Percentiles rank a stretch among this genome's conserved stretches.
These are phyloP conservation scores for Falco peregrinus DNA, from an alignment of 2,797 vertebrate genomes.

Conservation along the genomic window DNA sequence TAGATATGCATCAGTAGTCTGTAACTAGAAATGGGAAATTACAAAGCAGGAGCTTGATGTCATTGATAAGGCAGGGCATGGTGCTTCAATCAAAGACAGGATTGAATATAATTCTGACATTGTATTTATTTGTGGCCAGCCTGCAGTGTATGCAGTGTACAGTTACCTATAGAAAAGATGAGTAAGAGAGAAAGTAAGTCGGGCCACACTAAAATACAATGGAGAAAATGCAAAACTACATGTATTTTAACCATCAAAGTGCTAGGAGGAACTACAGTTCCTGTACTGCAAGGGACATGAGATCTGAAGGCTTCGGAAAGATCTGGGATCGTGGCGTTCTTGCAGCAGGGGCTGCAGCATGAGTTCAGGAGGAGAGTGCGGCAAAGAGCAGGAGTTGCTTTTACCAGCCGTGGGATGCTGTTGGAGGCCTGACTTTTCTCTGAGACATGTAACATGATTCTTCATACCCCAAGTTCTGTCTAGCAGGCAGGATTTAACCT, in stretches of 20 bases:
- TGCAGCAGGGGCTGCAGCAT: not conserved
- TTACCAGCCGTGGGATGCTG: not conserved
- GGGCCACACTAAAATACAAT: not conserved
- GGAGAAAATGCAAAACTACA: not conserved
- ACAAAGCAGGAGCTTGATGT: not conserved
- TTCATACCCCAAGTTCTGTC: not conserved
- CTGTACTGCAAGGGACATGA: not conserved
- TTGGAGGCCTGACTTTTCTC: not conserved
- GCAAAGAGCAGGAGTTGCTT: not conserved
- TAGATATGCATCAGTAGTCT: not conserved
- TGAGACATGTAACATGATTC: not conserved
- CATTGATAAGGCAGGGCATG: not conserved
- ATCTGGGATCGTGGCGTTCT: not conserved
- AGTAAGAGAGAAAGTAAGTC: not conserved
- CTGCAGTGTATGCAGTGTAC: not conserved
- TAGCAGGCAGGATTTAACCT: conserved; percentile 51
- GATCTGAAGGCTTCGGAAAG: not conserved
- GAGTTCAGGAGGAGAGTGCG: not conserved
- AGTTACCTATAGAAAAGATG: not conserved
- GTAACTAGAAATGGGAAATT: not conserved
- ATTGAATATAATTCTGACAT: not conserved
- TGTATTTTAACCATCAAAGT: not conserved
- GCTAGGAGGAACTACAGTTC: not conserved
- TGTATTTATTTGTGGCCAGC: not conserved
- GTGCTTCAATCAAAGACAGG: not conserved